Base-by-base conservation (phyloP, 2,113 vertebrate genomes). In the Nyctibius bracteatus region DNA sequence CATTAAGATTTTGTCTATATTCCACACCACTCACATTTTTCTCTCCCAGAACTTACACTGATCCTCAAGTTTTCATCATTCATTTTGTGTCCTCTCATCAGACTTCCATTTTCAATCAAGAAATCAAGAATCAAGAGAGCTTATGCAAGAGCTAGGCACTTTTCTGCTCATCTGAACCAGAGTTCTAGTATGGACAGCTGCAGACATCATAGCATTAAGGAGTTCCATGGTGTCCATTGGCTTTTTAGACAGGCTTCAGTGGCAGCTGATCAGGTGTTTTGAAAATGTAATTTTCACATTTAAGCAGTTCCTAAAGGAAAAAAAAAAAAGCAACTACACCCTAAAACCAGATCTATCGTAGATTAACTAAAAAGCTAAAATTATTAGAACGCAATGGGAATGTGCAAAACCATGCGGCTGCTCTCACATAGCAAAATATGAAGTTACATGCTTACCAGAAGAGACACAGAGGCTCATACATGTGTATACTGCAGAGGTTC, bases 171-270 rank as follows among this genome's bases (percentile, higher is more conserved):
- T 43, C 61, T 47, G 78, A 90, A 81, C 33, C 23, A 35, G 39
- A 81, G 21, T 5, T 73, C 41, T 57, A 31, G 9, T 41, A 66
- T 5, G n/a, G 51, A 33, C 27, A 81, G 43, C 24, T 66, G 51
- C 46, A 87, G 68, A 52, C 21, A 25, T 47, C 30, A 66, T 9
- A 87, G 59, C 41, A 66, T 44, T 43, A 24, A 44, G 24, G n/a
- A 84, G 41, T 23, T 81, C 39, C 20, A 73, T 0, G 0, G 12
- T 8, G 13, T 55, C 37, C 6, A 0, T 2, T 1, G 1, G 61
- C 49, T 65, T 77, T 89, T 51, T 39, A 81, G 51, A 65, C 14
- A 61, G 21, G 25, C 22, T 89, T 89, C 41, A 77, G 28, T 20
- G 14, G 44, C 67, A 86, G 23, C 6, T 73, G 18, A 83, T 63